A percentile compares a stretch with the other conserved stretches of the same genome.
These are phyloP conservation scores for Mythimna ferrago DNA, from an alignment of 2,888 invertebrate species.

Conservation along the genomic window DNA sequence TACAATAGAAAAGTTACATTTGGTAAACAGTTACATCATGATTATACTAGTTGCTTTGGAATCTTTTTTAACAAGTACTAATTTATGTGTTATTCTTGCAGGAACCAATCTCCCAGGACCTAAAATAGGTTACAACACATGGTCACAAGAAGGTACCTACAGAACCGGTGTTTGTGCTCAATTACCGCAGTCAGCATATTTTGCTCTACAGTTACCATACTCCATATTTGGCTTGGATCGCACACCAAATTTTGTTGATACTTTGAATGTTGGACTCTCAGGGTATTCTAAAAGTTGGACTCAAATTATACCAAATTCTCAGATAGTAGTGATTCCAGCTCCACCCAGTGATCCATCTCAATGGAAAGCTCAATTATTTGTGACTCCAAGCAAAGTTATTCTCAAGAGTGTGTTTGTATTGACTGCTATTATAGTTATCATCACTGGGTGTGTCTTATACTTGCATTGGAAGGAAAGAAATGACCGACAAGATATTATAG, in stretches of 20 bases:
- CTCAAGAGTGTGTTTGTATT: conserved; percentile 97
- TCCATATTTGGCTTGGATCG: conserved; percentile 99
- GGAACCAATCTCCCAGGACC: conserved; percentile 98
- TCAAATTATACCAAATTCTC: conserved; percentile 99
- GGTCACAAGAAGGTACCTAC: conserved; percentile 96
- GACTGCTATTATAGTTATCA: conserved; percentile 95
- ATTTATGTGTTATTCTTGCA: conserved; percentile 63
- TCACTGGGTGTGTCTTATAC: conserved; percentile 95
- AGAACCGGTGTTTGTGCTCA: conserved; percentile 96
- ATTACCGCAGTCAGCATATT: conserved; percentile 97
- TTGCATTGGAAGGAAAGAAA: conserved; percentile 97
- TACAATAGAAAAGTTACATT: conserved; percentile 95
- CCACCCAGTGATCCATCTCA: conserved; percentile 94
- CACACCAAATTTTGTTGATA: conserved; percentile 99
- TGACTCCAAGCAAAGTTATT: conserved; percentile 98
- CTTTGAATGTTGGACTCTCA: conserved; percentile 95
- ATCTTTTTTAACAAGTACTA: background rate
- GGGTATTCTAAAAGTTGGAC: conserved; percentile 94
- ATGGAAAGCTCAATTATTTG: conserved; percentile 98
- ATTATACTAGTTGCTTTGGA: background rate
- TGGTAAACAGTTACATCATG: conserved; percentile 84
- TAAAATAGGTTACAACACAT: conserved; percentile 95
- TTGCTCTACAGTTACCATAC: conserved; percentile 98
- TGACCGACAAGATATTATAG: conserved; percentile 86
- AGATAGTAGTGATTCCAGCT: conserved; percentile 98